Evolutionary conservation across 2,888 invertebrate genomes (phyloP).

Genomic region (Odontomyia ornata): DNA sequence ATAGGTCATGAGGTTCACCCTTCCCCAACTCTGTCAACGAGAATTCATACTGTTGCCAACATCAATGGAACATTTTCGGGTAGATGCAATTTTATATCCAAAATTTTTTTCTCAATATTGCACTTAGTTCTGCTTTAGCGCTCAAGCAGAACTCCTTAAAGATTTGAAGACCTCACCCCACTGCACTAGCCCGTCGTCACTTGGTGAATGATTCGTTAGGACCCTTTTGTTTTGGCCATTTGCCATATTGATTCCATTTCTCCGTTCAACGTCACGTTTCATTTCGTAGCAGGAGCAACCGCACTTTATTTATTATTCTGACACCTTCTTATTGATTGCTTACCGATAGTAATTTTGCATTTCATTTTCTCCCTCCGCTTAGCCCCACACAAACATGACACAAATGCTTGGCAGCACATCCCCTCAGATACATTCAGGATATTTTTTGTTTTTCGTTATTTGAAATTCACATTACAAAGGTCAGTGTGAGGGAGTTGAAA

Average conservation of each 20-base stretch:
- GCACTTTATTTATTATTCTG: constrained; percentile 12
- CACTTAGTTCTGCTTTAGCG: constrained; percentile 41
- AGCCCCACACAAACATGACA: neutral
- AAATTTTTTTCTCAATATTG: constrained; percentile 15
- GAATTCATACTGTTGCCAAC: neutral
- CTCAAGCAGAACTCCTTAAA: constrained; percentile 32
- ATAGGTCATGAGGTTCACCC: neutral
- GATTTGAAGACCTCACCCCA: constrained; percentile 13
- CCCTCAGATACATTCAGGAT: too few species aligned
- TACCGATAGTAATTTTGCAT: constrained; percentile 39
- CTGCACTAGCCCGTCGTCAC: neutral
- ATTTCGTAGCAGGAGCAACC: constrained; percentile 10
- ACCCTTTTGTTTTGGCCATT: constrained; percentile 1
- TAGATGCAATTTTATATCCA: constrained; percentile 25
- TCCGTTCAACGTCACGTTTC: neutral
- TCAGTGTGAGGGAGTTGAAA: constrained; percentile 7
- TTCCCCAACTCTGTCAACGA: neutral
- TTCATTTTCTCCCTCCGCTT: constrained; percentile 14
- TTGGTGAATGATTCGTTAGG: neutral
- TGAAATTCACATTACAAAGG: neutral
- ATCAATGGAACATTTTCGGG: constrained; percentile 4
- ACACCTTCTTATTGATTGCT: constrained; percentile 42
- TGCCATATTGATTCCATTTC: neutral
- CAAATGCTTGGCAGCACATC: too few species aligned
- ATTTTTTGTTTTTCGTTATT: too few species aligned